Base-by-base conservation (phyloP, 2,113 vertebrate species). In the Gadus chalcogrammus region DNA sequence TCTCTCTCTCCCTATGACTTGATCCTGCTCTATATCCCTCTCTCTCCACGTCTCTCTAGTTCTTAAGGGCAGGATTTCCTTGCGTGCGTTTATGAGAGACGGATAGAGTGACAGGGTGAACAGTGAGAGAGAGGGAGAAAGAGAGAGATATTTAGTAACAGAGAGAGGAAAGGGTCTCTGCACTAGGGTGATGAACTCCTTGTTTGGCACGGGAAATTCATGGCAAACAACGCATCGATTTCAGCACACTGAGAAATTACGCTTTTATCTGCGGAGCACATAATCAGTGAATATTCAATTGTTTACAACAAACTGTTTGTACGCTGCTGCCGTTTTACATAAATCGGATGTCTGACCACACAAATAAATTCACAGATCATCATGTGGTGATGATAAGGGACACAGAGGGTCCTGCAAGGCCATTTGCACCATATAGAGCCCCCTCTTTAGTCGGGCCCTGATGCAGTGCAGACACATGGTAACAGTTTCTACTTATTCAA, bases 401-500 rank as follows among this genome's bases (percentile, higher is more conserved):
- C 20, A 61, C 35, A 48, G 71, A 74, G 5, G 70, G 61, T 70
- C 38, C 31, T 28, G 15, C 15, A 16, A 8, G 70, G 15, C 59
- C 42, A 65, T 69, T 53, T 66, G n/a, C 62, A 69, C 4, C 52
- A n/a, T 24, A 27, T 42, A 70, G 59, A 5, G 59, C 2, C 59
- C 27, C 58, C 58, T 53, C 69, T 20, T 79, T 60, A 58, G 64
- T 18, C 67, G 65, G 7, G 48, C 17, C 64, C 20, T 76, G 75
- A 69, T 82, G 75, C 67, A 68, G 48, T 16, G 22, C 64, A 74
- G 28, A 65, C 38, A 77, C 58, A 75, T 75, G 79, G 68, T 72
- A 77, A 75, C 64, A 72, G 74, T 77, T 79, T 73, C 76, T 78
- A 20, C 77, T 82, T 77, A 65, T 67, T 74, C 35, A 16, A 63